Evolutionary conservation across 2,113 vertebrate species (phyloP), one percentile per base, ranked within the genome.

Genomic region (Perccottus glenii): DNA sequence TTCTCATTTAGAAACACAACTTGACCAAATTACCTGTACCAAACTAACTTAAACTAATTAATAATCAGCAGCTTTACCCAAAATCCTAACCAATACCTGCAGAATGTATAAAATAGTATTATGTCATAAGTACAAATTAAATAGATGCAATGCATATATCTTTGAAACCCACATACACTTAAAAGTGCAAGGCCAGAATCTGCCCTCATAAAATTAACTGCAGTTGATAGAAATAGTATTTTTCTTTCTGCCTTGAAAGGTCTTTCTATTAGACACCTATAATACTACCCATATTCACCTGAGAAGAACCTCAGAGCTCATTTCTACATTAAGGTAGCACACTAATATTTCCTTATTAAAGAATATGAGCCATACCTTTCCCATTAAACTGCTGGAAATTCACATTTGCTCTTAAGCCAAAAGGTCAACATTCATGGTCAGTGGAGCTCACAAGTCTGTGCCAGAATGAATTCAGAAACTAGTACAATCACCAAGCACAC

Each of bases 401-500:
- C 16, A 58, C 8, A 58, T 42, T 19, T 40, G 11, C 56, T 58
- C 56, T 58, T 58, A 19, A 58, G n/a, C n/a, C 38, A 58, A 43
- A 58, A 58, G 56, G 56, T 58, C 56, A 58, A n/a, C 16, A 15
- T 58, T 58, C 36, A 57, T 16, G n/a, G 36, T 57, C 35, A 40
- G 14, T 2, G 12, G 14, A 42, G 36, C 36, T 57, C n/a, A 36
- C 9, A 57, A 40, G 36, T 16, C 14, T n/a, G 8, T 4, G 55
- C 55, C 7, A 40, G 11, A 35, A 9, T 36, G 11, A 55, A 55
- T 6, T 6, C 33, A 57, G 32, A 4, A 9, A 50, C 19, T 27
- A 43, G 10, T 11, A 43, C 19, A 27, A 27, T 27, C 19, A 43
- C 2, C 2, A 43, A 2, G 3, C 10, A 43, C 42, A 8, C 42